phyloP scores from a whole-genome alignment of 2,797 vertebrate genomes.

The Choloepus didactylus region DNA sequence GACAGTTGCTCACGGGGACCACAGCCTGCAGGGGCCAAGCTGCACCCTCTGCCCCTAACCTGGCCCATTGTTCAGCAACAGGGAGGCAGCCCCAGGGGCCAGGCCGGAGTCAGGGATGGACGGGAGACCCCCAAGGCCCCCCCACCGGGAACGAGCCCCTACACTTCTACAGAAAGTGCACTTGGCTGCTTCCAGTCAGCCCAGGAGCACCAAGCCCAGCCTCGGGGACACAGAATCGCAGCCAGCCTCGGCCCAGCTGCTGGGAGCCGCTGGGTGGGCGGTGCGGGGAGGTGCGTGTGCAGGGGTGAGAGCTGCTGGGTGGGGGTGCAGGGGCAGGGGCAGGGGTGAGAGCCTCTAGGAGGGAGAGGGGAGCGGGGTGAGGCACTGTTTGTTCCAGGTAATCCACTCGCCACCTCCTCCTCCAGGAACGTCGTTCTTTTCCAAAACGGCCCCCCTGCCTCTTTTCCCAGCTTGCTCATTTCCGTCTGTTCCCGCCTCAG shows the following conservation, averaged over 20 bases:
- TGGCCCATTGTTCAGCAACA: background rate
- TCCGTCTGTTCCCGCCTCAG: background rate
- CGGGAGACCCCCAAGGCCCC: too few relatives aligned
- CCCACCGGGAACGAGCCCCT: background rate
- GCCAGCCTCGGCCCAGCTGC: background rate
- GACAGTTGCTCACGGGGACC: background rate
- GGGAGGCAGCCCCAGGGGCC: background rate
- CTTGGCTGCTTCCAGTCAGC: background rate
- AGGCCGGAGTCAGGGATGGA: too few relatives aligned
- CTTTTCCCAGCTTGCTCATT: background rate
- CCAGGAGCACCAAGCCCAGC: too few relatives aligned
- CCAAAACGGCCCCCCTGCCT: conserved; percentile 4
- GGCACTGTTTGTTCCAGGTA: background rate
- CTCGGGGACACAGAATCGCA: background rate
- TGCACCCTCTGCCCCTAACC: too few relatives aligned
- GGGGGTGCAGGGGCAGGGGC: background rate
- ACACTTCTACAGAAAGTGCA: background rate
- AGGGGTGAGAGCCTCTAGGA: background rate
- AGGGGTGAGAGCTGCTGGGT: background rate
- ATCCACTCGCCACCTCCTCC: background rate
- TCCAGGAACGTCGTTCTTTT: background rate
- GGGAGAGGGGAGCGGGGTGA: background rate
- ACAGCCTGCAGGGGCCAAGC: too few relatives aligned
- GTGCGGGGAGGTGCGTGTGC: too few relatives aligned
- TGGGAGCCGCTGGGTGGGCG: background rate